Conservation (phyloP, 2,113 vertebrate genomes). For the Notothenia rossii region DNA sequence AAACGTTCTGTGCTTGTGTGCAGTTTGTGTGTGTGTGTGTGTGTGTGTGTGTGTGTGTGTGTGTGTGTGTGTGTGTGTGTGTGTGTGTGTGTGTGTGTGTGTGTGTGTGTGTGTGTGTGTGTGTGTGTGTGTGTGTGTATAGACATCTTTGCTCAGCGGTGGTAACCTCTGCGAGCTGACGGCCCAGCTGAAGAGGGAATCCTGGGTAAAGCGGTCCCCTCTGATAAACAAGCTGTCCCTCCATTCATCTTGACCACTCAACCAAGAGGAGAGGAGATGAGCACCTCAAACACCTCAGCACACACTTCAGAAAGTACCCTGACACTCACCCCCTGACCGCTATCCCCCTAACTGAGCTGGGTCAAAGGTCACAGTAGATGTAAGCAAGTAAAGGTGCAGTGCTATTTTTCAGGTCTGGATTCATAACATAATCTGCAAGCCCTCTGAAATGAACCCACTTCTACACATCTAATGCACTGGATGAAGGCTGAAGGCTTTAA, state of each 20-base stretch:
- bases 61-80: conserved; percentile 13
- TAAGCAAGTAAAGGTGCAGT: not conserved
- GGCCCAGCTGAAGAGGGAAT: conserved; percentile 86
- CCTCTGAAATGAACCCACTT: conserved; percentile 12
- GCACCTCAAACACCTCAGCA: conserved; percentile 85
- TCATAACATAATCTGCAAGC: not conserved
- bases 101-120: too few relatives aligned
- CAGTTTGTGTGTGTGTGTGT: conserved; percentile 29
- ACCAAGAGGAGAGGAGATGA: conserved; percentile 90
- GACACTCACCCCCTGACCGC: conserved; percentile 56
- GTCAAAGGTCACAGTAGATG: conserved; percentile 17
- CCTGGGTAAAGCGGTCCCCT: conserved; percentile 86
- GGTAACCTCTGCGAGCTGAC: conserved; percentile 84
- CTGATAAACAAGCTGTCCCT: conserved; percentile 89
- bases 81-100: conserved; percentile 11
- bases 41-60: conserved; percentile 25
- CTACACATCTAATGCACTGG: conserved; percentile 26
- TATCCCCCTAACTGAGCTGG: conserved; percentile 42
- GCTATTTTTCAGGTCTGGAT: not conserved
- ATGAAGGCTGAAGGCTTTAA: conserved; percentile 20
- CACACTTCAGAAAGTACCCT: conserved; percentile 77
- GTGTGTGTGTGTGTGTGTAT: not conserved
- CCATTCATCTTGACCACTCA: conserved; percentile 90
- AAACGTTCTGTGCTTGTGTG: conserved; percentile 35
- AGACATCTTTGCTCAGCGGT: conserved; percentile 67